These are phyloP conservation scores for Potorous gilbertii DNA, from an alignment of 2,797 vertebrate species.

Conservation along the genomic window DNA sequence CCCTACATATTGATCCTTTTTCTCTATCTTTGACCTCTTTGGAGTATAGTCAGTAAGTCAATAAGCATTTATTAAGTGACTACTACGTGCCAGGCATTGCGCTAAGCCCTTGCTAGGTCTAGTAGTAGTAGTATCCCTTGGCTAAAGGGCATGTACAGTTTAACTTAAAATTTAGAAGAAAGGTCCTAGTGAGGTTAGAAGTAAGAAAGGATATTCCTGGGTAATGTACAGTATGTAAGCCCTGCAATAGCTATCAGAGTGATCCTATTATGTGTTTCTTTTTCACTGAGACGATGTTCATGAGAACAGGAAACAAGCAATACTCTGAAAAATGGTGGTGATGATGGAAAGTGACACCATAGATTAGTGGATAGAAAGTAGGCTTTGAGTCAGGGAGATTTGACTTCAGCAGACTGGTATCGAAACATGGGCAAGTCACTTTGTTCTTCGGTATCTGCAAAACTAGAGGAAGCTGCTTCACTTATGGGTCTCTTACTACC, in stretches of 20 bases:
- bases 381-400: not conserved
- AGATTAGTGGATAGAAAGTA: not conserved
- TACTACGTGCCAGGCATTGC: not conserved
- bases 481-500: not conserved
- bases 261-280: not conserved
- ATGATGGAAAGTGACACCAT: not conserved
- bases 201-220: not conserved
- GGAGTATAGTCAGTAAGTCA: not conserved
- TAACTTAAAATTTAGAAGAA: not conserved
- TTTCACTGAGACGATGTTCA: not conserved
- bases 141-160: not conserved
- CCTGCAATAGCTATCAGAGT: not conserved
- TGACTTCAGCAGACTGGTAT: not conserved
- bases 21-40: not conserved
- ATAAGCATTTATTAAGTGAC: not conserved
- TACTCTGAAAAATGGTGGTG: not conserved
- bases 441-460: not conserved
- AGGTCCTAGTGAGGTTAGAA: not conserved
- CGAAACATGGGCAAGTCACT: not conserved
- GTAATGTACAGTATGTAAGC: not conserved
- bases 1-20: not conserved
- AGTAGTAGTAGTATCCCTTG: not conserved
- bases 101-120: not conserved
- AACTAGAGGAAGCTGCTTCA: not conserved
- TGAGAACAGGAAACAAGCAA: not conserved